These are phyloP conservation scores for Mico argentatus DNA, from an alignment of 2,797 vertebrate genomes.

Conservation along the genomic window DNA sequence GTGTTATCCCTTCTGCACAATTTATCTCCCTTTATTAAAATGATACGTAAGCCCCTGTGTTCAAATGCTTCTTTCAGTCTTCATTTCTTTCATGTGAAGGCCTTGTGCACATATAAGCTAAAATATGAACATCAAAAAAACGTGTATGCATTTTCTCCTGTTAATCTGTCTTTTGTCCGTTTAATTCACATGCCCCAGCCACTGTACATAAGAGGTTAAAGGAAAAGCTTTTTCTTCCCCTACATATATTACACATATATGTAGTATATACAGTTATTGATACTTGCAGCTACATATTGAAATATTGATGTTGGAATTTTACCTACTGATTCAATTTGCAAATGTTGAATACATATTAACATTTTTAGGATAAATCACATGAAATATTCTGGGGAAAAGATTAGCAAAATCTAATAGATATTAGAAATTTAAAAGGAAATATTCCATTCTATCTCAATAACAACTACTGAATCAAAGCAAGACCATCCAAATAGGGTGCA, in stretches of 20 bases:
- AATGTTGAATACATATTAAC: not conserved
- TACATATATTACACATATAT: not conserved
- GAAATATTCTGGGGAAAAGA: not conserved
- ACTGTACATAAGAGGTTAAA: not conserved
- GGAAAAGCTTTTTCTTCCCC: not conserved
- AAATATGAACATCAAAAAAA: not conserved
- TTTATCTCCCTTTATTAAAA: not conserved
- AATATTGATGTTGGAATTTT: not conserved
- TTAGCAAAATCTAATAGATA: slow-evolving; percentile 25
- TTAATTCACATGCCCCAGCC: not conserved
- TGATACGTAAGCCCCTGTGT: not conserved
- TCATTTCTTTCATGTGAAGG: not conserved
- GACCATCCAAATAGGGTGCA: not conserved
- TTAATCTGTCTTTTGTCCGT: not conserved
- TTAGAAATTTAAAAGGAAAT: not conserved
- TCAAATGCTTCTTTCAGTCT: not conserved
- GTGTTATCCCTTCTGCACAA: not conserved
- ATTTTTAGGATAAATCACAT: not conserved
- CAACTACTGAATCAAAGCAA: not conserved
- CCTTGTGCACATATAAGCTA: not conserved
- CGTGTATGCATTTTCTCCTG: not conserved
- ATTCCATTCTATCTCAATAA: not conserved
- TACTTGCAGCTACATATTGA: not conserved
- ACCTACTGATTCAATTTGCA: not conserved
- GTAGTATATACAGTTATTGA: not conserved